Conservation (phyloP, 2,888 invertebrate species). For the Acronicta aceris region DNA sequence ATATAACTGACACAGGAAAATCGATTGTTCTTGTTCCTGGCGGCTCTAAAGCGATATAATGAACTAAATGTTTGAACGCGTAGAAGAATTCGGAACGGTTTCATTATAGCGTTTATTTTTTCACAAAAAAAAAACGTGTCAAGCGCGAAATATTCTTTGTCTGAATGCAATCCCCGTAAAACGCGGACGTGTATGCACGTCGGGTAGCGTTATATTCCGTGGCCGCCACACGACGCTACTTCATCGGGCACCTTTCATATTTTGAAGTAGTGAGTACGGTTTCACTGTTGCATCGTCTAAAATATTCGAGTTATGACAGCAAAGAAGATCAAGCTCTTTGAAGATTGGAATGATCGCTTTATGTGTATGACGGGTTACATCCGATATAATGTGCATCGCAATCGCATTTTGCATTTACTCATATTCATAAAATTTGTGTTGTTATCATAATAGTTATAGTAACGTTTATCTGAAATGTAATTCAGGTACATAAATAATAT, state of each 20-base stretch:
- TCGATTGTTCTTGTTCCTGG: too few relatives aligned
- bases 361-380: not conserved
- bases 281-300: constrained; percentile 27
- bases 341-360: not conserved
- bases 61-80: too few relatives aligned
- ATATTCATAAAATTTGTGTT: too few relatives aligned
- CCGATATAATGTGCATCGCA: not conserved
- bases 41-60: too few relatives aligned
- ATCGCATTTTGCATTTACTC: not conserved
- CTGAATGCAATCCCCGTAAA: constrained; percentile 80
- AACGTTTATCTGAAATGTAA: too few relatives aligned
- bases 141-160: constrained; percentile 56
- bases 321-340: not conserved
- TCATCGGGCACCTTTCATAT: constrained; percentile 74
- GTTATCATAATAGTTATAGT: too few relatives aligned
- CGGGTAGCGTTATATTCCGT: constrained; percentile 53
- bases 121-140: constrained; percentile 18
- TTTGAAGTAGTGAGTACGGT: constrained; percentile 66
- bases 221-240: constrained; percentile 59
- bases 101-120: constrained; percentile 33
- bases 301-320: not conserved
- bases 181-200: constrained; percentile 63
- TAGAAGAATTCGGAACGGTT: constrained; percentile 5
- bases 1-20: too few relatives aligned
- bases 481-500: too few relatives aligned